These are phyloP conservation scores for Pterocles gutturalis DNA, from an alignment of 2,113 vertebrate genomes.

Conservation along the genomic window DNA sequence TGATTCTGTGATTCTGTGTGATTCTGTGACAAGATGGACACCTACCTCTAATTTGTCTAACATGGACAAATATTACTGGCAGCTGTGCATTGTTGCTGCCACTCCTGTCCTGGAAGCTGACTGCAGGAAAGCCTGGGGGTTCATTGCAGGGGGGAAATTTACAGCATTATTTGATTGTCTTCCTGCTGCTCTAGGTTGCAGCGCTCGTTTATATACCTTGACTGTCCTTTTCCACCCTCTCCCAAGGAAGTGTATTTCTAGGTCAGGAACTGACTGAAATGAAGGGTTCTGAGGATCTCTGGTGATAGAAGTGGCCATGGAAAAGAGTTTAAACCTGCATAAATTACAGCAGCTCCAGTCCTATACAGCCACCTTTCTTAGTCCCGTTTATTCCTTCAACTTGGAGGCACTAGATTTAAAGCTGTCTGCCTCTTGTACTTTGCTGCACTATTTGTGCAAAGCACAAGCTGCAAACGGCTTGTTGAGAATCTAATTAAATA, in stretches of 20 bases:
- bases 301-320: not conserved
- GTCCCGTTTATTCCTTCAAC: not conserved
- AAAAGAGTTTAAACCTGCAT: not conserved
- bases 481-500: not conserved
- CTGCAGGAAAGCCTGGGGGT: not conserved
- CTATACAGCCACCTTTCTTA: not conserved
- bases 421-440: not conserved
- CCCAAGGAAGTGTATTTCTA: not conserved
- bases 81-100: not conserved
- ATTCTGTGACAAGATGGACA: not conserved
- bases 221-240: not conserved
- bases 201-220: not conserved
- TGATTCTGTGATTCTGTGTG: too few species aligned
- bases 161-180: not conserved
- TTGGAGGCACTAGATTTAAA: not conserved
- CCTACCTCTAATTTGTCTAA: not conserved
- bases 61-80: not conserved
- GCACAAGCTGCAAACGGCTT: not conserved
- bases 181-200: not conserved
- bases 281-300: not conserved
- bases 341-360: not conserved
- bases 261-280: not conserved
- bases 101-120: not conserved
- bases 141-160: not conserved
- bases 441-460: not conserved